Percentiles rank a stretch among this genome's conserved stretches.
phyloP scores from a whole-genome alignment of 2,797 vertebrate genomes.

The Clarias fuscus region DNA sequence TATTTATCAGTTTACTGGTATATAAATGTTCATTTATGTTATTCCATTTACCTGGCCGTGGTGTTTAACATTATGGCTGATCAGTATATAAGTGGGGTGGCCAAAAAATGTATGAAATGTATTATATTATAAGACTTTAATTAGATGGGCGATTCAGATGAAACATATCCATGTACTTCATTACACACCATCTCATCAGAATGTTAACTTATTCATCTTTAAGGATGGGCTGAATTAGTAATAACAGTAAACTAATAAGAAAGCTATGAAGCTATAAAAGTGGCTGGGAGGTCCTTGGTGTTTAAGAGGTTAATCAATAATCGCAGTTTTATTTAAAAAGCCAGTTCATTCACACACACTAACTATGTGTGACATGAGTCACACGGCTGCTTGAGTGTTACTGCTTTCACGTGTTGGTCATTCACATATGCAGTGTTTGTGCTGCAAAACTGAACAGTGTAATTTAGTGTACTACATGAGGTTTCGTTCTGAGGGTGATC shows the following conservation, averaged over 20 bases:
- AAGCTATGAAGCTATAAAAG: neutral
- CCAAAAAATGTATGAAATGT: neutral
- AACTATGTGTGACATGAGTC: conserved; percentile 11
- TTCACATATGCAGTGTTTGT: conserved; percentile 21
- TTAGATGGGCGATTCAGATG: neutral
- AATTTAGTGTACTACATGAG: conserved; percentile 9
- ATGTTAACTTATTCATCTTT: neutral
- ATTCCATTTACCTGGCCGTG: no score
- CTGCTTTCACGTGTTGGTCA: conserved; percentile 16
- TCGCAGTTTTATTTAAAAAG: neutral
- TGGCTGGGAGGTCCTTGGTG: neutral
- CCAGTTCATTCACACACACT: neutral
- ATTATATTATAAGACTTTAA: neutral
- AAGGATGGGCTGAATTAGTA: neutral
- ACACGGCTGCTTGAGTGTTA: neutral
- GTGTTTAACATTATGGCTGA: no score
- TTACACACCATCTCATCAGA: neutral
- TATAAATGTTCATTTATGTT: no score
- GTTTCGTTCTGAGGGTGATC: neutral
- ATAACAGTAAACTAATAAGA: neutral
- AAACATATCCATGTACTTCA: neutral
- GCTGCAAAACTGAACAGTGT: conserved; percentile 11
- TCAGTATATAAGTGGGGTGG: neutral
- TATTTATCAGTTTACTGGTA: no score
- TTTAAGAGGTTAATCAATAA: neutral